phyloP scores from a whole-genome alignment of 2,888 invertebrate species.

The Apodemia duryi region DNA sequence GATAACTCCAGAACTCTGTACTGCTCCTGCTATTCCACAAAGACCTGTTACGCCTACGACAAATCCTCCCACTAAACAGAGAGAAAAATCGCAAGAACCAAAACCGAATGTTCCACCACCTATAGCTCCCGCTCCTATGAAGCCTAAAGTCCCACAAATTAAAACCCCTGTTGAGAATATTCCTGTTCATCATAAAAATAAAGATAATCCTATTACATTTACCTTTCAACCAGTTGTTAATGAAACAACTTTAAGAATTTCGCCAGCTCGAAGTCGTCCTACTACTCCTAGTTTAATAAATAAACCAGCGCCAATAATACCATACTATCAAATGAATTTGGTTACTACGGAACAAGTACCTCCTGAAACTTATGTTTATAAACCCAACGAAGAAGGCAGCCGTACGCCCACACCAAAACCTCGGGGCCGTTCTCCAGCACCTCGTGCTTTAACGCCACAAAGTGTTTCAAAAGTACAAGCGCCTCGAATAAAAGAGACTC shows the following conservation, averaged over 20 bases:
- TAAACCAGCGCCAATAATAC: constrained; percentile 86
- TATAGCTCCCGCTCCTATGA: constrained; percentile 33
- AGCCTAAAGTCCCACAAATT: constrained; percentile 39
- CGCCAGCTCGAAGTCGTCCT: constrained; percentile 78
- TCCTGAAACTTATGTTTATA: constrained; percentile 78
- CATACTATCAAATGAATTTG: constrained; percentile 88
- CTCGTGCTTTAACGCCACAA: constrained; percentile 77
- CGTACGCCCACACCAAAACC: constrained; percentile 83
- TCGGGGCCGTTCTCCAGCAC: constrained; percentile 84
- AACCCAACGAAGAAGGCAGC: constrained; percentile 80
- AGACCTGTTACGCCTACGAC: constrained; percentile 61
- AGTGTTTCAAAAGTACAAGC: constrained; percentile 82
- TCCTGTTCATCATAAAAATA: constrained; percentile 63
- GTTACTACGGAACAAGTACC: constrained; percentile 83
- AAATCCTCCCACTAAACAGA: constrained; percentile 56
- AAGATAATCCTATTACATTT: constrained; percentile 76
- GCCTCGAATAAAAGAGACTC: constrained; percentile 78
- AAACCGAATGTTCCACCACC: constrained; percentile 34
- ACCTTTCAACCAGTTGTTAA: constrained; percentile 83
- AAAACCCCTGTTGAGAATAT: constrained; percentile 41
- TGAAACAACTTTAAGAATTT: constrained; percentile 71
- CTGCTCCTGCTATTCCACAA: constrained; percentile 61
- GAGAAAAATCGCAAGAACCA: constrained; percentile 54
- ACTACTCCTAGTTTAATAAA: constrained; percentile 86
- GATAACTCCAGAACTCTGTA: constrained; percentile 76